Evolutionary conservation across 2,113 vertebrate species (phyloP).

Genomic region (Neolamprologus tretocephalus): DNA sequence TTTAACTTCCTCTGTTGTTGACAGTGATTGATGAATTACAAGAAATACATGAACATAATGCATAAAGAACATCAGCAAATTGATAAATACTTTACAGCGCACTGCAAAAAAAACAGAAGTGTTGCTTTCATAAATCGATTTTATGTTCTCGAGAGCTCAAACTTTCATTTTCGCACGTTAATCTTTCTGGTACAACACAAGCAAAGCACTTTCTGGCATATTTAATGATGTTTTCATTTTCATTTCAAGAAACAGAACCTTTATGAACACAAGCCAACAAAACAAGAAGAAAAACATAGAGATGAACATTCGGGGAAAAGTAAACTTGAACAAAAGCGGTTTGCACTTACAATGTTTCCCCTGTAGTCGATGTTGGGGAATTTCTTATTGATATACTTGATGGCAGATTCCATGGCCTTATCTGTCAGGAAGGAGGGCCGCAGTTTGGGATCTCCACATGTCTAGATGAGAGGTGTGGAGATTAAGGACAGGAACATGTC

Average conservation of each 20-base stretch:
- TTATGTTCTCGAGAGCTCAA: neutral
- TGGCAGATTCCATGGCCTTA: constrained; percentile 81
- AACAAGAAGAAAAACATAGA: neutral
- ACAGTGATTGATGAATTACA: neutral
- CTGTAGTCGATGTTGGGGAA: constrained; percentile 86
- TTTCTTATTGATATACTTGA: constrained; percentile 90
- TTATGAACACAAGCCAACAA: neutral
- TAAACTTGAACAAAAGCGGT: fast-evolving
- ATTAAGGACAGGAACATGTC: neutral
- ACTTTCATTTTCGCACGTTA: neutral
- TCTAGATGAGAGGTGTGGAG: constrained; percentile 57
- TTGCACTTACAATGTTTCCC: constrained; percentile 76
- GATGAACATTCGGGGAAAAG: fast-evolving
- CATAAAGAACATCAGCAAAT: neutral
- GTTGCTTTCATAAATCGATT: neutral
- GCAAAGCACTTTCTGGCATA: neutral
- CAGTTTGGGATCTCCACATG: constrained; percentile 76
- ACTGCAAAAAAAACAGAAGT: neutral
- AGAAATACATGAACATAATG: fast-evolving
- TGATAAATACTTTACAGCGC: neutral
- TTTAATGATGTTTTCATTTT: neutral
- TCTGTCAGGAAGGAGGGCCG: constrained; percentile 76
- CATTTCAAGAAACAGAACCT: neutral
- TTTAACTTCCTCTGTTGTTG: fast-evolving
- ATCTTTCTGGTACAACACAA: neutral